These are phyloP conservation scores for Drosophila willistoni DNA, from an alignment of 1,140 invertebrate genomes.

Conservation along the genomic window DNA sequence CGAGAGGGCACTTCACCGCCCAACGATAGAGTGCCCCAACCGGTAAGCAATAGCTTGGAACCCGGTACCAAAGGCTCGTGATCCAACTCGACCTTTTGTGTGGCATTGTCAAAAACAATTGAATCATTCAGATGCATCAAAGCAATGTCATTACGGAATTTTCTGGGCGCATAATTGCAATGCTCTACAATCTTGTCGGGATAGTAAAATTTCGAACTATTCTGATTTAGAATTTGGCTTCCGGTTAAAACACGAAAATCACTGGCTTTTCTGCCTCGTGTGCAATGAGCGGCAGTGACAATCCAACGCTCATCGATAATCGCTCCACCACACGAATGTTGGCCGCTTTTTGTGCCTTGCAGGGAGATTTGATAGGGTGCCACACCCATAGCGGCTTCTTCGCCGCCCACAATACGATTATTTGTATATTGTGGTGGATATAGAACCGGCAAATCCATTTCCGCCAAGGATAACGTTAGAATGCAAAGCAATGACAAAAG, in stretches of 20 bases:
- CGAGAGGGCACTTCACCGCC: constrained; percentile 71
- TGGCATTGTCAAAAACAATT: constrained; percentile 83
- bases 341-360: constrained; percentile 48
- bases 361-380: constrained; percentile 84
- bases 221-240: constrained; percentile 69
- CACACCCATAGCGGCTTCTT: constrained; percentile 78
- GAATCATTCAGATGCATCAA: constrained; percentile 83
- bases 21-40: constrained; percentile 84
- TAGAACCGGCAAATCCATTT: constrained; percentile 24
- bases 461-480: neutral
- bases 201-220: constrained; percentile 66
- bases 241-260: constrained; percentile 67
- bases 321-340: constrained; percentile 84
- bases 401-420: constrained; percentile 83
- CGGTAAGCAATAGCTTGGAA: constrained; percentile 83
- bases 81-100: constrained; percentile 80
- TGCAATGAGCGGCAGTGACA: constrained; percentile 84
- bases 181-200: constrained; percentile 71
- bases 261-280: constrained; percentile 48
- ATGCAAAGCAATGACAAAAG: neutral
- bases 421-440: constrained; percentile 70
- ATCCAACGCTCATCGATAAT: constrained; percentile 83
- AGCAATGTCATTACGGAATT: constrained; percentile 84
- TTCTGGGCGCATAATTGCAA: constrained; percentile 71
- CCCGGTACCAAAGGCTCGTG: constrained; percentile 54